phyloP scores from a whole-genome alignment of 2,888 invertebrate species.

The Lithodes maja region DNA sequence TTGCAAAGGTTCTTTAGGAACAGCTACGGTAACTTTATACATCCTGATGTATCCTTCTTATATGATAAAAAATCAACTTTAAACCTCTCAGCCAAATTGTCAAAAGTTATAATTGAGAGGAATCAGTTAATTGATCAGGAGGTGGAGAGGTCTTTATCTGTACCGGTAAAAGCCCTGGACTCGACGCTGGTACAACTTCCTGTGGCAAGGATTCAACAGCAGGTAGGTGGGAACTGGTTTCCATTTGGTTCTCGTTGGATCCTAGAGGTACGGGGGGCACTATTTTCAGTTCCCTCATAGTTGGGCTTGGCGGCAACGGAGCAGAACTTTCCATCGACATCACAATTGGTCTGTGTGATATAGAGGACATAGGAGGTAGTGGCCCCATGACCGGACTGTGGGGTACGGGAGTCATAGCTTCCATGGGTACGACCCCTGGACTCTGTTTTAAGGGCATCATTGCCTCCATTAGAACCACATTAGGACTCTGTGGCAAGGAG shows the following conservation, averaged over 20 bases:
- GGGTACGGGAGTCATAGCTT: too few relatives aligned
- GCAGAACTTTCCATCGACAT: too few relatives aligned
- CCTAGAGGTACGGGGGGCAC: too few relatives aligned
- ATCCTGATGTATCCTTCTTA: too few relatives aligned
- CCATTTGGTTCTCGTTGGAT: too few relatives aligned
- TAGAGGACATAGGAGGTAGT: too few relatives aligned
- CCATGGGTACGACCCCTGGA: neutral
- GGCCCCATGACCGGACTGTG: constrained; percentile 4
- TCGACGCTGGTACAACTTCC: neutral
- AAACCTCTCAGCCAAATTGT: neutral
- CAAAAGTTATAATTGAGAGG: neutral
- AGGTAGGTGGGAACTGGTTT: too few relatives aligned
- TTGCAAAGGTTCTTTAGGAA: too few relatives aligned
- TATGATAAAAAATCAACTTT: neutral
- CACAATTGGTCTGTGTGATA: too few relatives aligned
- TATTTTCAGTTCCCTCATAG: too few relatives aligned
- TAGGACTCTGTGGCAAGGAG: neutral
- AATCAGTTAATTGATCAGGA: neutral
- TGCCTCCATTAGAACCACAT: neutral
- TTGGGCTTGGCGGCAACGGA: too few relatives aligned
- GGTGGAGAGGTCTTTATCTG: neutral
- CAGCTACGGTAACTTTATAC: too few relatives aligned
- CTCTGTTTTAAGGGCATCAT: neutral
- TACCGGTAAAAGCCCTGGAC: neutral
- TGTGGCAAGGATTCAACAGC: neutral